Base-by-base conservation (phyloP, 1,140 invertebrate genomes). In the Sycophaga agraensis region DNA sequence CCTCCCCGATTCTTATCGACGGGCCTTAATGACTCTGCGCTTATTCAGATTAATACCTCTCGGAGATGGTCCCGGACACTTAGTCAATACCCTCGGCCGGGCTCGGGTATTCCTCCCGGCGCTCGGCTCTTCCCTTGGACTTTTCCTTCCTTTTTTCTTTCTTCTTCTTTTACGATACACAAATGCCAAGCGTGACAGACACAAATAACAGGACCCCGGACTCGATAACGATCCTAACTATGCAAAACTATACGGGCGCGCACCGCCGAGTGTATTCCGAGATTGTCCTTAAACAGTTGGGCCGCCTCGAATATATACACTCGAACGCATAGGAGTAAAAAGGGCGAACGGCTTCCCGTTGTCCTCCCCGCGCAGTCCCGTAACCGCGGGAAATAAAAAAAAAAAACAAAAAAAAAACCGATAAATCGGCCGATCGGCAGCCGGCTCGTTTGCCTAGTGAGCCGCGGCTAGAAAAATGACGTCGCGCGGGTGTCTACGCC, bases 401-500 rank as follows among this genome's bases (percentile, higher is more conserved):
- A n/a, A n/a, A n/a, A n/a, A n/a, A n/a, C n/a, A n/a, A n/a, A n/a
- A n/a, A n/a, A n/a, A n/a, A n/a, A n/a, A n/a, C n/a, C n/a, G n/a
- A n/a, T n/a, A n/a, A n/a, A n/a, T n/a, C n/a, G n/a, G n/a, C n/a
- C n/a, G n/a, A n/a, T n/a, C n/a, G n/a, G n/a, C n/a, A n/a, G n/a
- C n/a, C n/a, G n/a, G n/a, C n/a, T n/a, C n/a, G n/a, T n/a, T n/a
- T n/a, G n/a, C n/a, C n/a, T n/a, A n/a, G n/a, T n/a, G n/a, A n/a
- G n/a, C n/a, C n/a, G n/a, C n/a, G n/a, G n/a, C n/a, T n/a, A n/a
- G n/a, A n/a, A n/a, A n/a, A n/a, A n/a, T n/a, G n/a, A n/a, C n/a
- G n/a, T n/a, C n/a, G n/a, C n/a, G n/a, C n/a, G 73, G 76, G 75
- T 75, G 76, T 79, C 77, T 78, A 78, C 76, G 77, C 74, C 77